Conservation (phyloP, 2,797 vertebrate species). For the Stomatorhinus walkeri region DNA sequence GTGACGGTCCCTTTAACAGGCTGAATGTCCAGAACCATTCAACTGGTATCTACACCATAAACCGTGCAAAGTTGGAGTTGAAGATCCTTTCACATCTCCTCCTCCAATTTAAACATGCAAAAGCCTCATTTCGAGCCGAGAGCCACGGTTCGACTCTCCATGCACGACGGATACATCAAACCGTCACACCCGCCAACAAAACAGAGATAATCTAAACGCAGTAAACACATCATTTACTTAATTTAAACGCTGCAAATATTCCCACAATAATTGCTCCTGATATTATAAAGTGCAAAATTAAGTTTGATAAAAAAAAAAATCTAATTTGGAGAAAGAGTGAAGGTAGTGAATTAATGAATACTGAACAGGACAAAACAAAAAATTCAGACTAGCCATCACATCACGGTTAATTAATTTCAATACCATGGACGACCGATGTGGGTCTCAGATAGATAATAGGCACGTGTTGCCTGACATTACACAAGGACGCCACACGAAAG, state of each 20-base stretch:
- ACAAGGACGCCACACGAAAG: neutral
- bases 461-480: neutral
- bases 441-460: neutral
- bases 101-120: neutral
- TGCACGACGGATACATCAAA: neutral
- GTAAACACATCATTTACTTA: neutral
- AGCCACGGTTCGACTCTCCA: neutral
- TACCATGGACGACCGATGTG: neutral
- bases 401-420: neutral
- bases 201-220: neutral
- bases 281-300: slow-evolving; percentile 8
- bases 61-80: neutral
- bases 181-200: neutral
- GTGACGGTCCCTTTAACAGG: neutral
- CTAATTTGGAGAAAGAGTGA: neutral
- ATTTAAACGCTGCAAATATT: neutral
- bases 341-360: neutral
- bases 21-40: neutral
- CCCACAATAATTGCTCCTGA: neutral
- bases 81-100: neutral
- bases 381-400: neutral
- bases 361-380: neutral
- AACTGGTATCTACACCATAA: neutral
- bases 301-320: neutral
- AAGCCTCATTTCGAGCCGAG: neutral